Percentiles rank a stretch among this genome's conserved stretches.
Evolutionary conservation across 2,113 vertebrate species (phyloP).

Genomic region (Hyla sarda): DNA sequence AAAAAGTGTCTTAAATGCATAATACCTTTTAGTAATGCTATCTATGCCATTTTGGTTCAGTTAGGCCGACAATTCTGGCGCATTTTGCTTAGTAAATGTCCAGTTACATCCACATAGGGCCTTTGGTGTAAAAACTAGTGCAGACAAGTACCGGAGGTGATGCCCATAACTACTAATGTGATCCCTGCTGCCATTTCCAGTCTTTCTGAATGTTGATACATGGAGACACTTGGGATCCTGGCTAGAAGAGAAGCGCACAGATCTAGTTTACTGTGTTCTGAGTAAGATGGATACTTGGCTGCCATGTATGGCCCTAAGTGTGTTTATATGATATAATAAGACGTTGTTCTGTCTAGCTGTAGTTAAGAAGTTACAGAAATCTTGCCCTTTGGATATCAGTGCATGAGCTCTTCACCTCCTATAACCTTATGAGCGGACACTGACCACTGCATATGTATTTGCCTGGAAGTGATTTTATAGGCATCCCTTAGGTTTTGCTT

Average conservation of each 20-base stretch:
- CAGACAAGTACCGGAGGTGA: too few relatives aligned
- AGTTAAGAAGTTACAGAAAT: not conserved
- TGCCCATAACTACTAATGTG: too few relatives aligned
- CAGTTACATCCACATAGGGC: too few relatives aligned
- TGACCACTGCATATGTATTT: not conserved
- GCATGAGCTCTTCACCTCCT: not conserved
- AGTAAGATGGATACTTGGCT: not conserved
- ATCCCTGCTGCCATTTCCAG: too few relatives aligned
- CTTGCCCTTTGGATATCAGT: not conserved
- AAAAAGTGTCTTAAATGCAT: too few relatives aligned
- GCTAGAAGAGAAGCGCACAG: not conserved
- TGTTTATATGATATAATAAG: not conserved
- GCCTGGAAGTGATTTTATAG: not conserved
- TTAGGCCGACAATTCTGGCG: too few relatives aligned
- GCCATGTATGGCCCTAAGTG: not conserved
- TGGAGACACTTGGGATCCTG: not conserved
- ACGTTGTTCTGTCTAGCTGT: not conserved
- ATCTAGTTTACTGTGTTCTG: not conserved
- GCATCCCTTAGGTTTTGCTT: slow-evolving; percentile 6
- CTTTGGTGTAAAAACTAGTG: too few relatives aligned
- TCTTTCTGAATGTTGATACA: too few relatives aligned
- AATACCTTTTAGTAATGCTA: too few relatives aligned
- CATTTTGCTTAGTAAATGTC: too few relatives aligned
- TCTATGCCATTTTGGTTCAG: too few relatives aligned
- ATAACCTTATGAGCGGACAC: not conserved